Evolutionary conservation across 1,140 invertebrate genomes (phyloP).

Genomic region (Rhagoletis pomonella): DNA sequence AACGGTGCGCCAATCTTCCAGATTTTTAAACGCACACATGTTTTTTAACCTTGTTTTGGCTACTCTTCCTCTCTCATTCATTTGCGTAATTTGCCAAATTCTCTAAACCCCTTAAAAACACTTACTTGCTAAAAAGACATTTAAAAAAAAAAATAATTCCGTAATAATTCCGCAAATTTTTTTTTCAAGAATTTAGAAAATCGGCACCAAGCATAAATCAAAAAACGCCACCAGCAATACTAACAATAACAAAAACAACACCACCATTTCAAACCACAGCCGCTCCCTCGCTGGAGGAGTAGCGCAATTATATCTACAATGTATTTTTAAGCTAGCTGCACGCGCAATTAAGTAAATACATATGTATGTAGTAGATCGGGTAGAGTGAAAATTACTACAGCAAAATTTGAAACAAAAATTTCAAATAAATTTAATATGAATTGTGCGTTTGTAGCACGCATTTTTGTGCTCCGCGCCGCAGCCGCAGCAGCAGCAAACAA

Average conservation of each 20-base stretch:
- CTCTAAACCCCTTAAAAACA: too few relatives aligned
- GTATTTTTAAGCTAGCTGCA: conserved; percentile 6
- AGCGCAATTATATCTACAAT: not conserved
- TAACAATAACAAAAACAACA: not conserved
- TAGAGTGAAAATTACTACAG: not conserved
- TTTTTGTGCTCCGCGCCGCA: not conserved
- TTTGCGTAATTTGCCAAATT: too few relatives aligned
- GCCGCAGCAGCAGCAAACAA: not conserved
- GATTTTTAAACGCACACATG: not conserved
- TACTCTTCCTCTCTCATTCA: too few relatives aligned
- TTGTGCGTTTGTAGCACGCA: not conserved
- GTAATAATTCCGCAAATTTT: too few relatives aligned
- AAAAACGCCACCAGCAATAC: conserved; percentile 3
- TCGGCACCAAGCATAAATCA: conserved; percentile 20
- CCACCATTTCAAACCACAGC: conserved; percentile 34
- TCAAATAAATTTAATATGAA: conserved; percentile 18
- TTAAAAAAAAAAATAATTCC: too few relatives aligned
- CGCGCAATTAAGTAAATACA: conserved; percentile 36
- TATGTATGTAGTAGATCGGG: not conserved
- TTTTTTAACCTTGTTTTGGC: too few relatives aligned
- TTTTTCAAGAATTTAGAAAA: not conserved
- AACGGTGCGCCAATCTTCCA: too few relatives aligned
- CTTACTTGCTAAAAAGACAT: too few relatives aligned
- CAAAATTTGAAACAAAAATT: conserved; percentile 4
- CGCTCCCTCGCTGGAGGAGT: not conserved